These are phyloP conservation scores for Chrysochloris asiatica DNA, from an alignment of 2,113 vertebrate genomes.

Conservation along the genomic window DNA sequence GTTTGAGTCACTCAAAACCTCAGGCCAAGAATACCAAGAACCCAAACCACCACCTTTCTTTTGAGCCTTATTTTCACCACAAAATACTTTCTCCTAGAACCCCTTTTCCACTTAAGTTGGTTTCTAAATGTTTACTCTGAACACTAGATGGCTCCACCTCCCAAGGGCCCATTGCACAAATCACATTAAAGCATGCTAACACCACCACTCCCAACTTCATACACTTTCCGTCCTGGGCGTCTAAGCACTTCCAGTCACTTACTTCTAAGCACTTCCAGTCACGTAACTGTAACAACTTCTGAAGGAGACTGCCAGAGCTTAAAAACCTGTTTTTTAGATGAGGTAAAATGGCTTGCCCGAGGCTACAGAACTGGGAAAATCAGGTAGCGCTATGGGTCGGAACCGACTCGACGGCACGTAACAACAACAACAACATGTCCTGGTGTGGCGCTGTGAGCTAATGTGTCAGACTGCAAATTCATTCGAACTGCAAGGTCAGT, in stretches of 20 bases:
- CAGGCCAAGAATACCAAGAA: conserved; percentile 1
- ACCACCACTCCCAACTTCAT: not conserved
- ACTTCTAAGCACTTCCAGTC: too few relatives aligned
- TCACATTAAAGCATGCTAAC: not conserved
- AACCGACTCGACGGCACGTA: too few relatives aligned
- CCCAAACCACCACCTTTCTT: not conserved
- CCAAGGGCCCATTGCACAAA: conserved; percentile 18
- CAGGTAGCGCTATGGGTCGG: too few relatives aligned
- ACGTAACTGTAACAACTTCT: not conserved
- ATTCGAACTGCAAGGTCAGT: too few relatives aligned
- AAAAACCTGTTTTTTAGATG: conserved; percentile 29
- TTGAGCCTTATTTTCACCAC: conserved; percentile 12
- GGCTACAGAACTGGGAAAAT: not conserved
- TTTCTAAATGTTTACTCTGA: conserved; percentile 33
- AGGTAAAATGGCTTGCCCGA: conserved; percentile 14
- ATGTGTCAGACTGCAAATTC: too few relatives aligned
- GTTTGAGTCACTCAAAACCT: too few relatives aligned
- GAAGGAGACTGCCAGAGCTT: not conserved
- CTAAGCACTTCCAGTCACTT: conserved; percentile 2
- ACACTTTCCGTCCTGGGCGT: not conserved
- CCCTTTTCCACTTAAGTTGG: not conserved
- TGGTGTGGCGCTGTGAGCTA: too few relatives aligned
- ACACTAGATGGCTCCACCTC: conserved; percentile 72
- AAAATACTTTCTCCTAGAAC: conserved; percentile 5
- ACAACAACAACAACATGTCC: too few relatives aligned